phyloP scores from a whole-genome alignment of 2,113 vertebrate genomes.

The Lota lota region DNA sequence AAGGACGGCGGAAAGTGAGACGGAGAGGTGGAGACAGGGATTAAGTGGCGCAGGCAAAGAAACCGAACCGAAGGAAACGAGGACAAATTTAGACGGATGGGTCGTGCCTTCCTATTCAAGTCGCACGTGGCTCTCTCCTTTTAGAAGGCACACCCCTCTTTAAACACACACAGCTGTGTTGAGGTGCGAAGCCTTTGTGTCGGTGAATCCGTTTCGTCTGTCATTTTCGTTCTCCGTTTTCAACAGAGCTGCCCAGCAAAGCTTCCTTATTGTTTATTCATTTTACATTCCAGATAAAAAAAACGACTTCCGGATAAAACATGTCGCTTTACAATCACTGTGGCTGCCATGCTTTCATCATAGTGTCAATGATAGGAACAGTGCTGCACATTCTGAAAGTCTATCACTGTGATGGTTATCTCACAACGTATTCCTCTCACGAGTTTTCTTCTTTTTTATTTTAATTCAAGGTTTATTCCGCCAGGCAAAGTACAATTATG shows the following conservation, averaged over 20 bases:
- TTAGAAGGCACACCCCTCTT: conserved; percentile 9
- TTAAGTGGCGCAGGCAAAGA: conserved; percentile 6
- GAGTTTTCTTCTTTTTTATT: not conserved
- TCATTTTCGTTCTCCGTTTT: conserved; percentile 31
- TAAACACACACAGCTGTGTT: not conserved
- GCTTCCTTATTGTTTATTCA: conserved; percentile 7
- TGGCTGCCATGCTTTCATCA: conserved; percentile 15
- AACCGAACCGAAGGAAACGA: conserved; percentile 41
- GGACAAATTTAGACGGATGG: conserved; percentile 43
- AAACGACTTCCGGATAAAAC: conserved; percentile 14
- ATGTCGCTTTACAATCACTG: conserved; percentile 26
- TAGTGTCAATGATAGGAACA: not conserved
- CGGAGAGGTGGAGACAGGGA: not conserved
- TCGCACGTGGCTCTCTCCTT: conserved; percentile 22
- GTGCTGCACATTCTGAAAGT: not conserved
- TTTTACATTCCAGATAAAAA: not conserved
- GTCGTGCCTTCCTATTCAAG: conserved; percentile 29
- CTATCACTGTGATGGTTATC: not conserved
- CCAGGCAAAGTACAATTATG: conserved; percentile 18
- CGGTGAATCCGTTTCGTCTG: conserved; percentile 20
- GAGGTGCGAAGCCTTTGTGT: conserved; percentile 31
- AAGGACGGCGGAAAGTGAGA: not conserved
- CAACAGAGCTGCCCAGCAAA: conserved; percentile 14
- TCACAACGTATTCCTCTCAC: conserved; percentile 6
- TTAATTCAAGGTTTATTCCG: not conserved